phyloP scores from a whole-genome alignment of 2,797 vertebrate species.

The Myotis vivesi region DNA sequence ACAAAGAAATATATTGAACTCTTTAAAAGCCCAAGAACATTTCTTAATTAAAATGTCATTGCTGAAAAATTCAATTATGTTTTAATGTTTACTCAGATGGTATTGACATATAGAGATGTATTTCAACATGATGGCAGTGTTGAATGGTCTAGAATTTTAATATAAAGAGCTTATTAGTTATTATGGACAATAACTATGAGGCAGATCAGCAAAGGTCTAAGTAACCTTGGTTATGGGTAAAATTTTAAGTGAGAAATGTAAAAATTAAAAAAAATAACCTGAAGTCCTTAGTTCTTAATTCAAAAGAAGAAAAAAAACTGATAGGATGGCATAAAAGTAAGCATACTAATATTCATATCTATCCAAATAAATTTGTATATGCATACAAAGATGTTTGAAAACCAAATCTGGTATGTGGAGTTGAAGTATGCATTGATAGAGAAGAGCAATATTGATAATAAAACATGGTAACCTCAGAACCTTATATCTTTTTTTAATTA shows the following conservation, averaged over 20 bases:
- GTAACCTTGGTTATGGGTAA: constrained; percentile 28
- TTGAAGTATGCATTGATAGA: background rate
- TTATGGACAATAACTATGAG: constrained; percentile 51
- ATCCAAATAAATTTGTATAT: background rate
- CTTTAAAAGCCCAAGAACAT: constrained; percentile 68
- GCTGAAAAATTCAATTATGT: constrained; percentile 79
- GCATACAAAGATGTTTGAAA: background rate
- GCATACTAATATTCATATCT: background rate
- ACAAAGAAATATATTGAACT: constrained; percentile 64
- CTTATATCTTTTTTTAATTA: background rate
- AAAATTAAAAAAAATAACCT: background rate
- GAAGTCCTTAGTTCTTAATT: background rate
- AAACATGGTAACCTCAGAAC: no score
- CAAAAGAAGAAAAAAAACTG: background rate
- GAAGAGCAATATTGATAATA: background rate
- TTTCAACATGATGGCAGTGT: constrained; percentile 64
- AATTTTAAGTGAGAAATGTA: constrained; percentile 3
- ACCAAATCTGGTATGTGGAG: background rate
- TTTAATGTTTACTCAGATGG: constrained; percentile 75
- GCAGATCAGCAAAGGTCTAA: constrained; percentile 12
- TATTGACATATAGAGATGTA: constrained; percentile 73
- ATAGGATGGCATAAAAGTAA: background rate
- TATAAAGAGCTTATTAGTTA: constrained; percentile 65
- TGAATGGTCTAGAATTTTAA: constrained; percentile 64
- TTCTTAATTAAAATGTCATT: constrained; percentile 79